These are phyloP conservation scores for Myotis yumanensis DNA, from an alignment of 2,113 vertebrate species.

Conservation along the genomic window DNA sequence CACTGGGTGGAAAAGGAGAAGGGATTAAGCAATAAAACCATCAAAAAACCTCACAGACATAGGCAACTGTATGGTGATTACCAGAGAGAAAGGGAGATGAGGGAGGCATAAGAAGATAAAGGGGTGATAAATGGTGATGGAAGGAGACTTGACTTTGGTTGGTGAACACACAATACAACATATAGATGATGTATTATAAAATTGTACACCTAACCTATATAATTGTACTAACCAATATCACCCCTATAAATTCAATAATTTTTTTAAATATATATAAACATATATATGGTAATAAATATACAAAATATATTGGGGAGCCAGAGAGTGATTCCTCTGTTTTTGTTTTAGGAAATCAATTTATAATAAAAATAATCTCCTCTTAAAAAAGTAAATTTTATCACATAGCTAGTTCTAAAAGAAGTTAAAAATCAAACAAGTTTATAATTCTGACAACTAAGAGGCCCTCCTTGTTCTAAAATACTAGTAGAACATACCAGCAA, in stretches of 20 bases:
- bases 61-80: no score
- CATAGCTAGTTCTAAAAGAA: background rate
- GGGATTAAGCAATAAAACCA: no score
- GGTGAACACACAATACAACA: background rate
- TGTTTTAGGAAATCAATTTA: background rate
- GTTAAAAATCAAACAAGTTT: conserved; percentile 19
- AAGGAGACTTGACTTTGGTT: no score
- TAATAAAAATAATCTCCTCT: background rate
- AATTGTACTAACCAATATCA: background rate
- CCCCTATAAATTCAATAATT: background rate
- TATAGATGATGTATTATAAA: background rate
- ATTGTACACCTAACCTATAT: background rate
- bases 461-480: background rate
- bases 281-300: background rate
- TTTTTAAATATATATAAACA: background rate
- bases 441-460: conserved; percentile 25
- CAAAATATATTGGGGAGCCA: background rate
- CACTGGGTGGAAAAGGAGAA: no score
- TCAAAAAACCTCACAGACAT: no score
- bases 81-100: no score
- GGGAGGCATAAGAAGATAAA: no score
- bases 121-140: no score
- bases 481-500: background rate
- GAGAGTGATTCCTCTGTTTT: background rate
- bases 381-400: background rate